These are phyloP conservation scores for Sinopyrophorus schimmeli DNA, from an alignment of 2,888 invertebrate genomes.

Conservation along the genomic window DNA sequence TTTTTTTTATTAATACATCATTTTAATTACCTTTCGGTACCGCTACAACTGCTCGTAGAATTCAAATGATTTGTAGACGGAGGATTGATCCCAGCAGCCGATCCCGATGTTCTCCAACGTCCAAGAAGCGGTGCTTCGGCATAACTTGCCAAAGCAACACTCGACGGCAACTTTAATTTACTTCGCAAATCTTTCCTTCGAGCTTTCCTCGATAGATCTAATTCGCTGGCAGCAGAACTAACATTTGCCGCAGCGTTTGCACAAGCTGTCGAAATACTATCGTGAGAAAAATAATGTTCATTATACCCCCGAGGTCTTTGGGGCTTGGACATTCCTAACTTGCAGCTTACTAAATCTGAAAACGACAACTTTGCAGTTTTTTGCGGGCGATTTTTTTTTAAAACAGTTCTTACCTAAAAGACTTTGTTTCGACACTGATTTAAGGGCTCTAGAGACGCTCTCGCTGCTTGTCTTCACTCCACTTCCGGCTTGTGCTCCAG, in stretches of 20 bases:
- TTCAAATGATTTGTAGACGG: conserved; percentile 65
- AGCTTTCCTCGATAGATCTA: conserved; percentile 75
- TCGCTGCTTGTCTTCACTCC: conserved; percentile 56
- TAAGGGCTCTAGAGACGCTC: conserved; percentile 56
- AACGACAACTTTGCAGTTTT: too few species aligned
- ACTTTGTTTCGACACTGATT: conserved; percentile 65
- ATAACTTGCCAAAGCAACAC: conserved; percentile 67
- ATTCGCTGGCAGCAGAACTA: conserved; percentile 71
- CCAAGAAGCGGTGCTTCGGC: conserved; percentile 76
- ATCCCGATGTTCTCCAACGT: conserved; percentile 64
- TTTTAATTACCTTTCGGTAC: conserved; percentile 69
- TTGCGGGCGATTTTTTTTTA: neutral
- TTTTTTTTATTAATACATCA: too few species aligned
- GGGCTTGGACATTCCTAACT: conserved; percentile 67
- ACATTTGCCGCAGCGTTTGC: conserved; percentile 63
- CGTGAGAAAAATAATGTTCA: conserved; percentile 69
- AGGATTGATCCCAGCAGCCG: conserved; percentile 60
- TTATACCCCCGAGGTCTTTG: conserved; percentile 36
- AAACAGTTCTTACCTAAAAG: conserved; percentile 59
- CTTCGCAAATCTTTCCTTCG: conserved; percentile 65
- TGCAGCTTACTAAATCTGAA: conserved; percentile 77
- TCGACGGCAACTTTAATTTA: conserved; percentile 64
- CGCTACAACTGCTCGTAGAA: conserved; percentile 66
- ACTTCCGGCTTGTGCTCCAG: conserved; percentile 44
- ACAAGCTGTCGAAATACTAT: conserved; percentile 69